Base-by-base conservation (phyloP, 2,113 vertebrate genomes). In the Himantopus leucocephalus region DNA sequence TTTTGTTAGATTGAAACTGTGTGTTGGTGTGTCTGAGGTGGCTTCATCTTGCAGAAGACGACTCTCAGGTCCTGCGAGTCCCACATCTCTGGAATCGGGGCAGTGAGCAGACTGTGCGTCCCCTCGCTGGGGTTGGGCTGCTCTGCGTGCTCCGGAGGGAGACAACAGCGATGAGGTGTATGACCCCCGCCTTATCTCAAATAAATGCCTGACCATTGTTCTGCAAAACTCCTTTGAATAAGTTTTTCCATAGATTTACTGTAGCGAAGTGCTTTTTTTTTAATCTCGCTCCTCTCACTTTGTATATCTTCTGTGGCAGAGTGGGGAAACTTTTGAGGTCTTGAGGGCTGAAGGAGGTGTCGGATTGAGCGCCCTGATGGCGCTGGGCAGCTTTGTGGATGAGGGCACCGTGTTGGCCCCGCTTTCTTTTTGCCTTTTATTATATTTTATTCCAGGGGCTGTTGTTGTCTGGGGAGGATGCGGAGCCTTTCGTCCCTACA, bases 31-130 rank as follows among this genome's bases (percentile, higher is more conserved):
- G 9, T 48, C 2, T 8, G 60, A 45, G 53, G 58, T 34, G 56
- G 15, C 22, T 63, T 58, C 2, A 0, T 17, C 32, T 30, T 64
- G 53, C 8, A 4, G 84, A 32, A 48, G 75, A 7, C 7, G 56
- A 0, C 29, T 41, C 4, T 1, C 9, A 1, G 63, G 5, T 74
- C 55, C 66, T 32, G 48, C 3, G 4, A 43, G 50, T 12, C 6
- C 37, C 50, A 0, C 1, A 0, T 32, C 27, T 14, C 37, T 29
- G 59, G 37, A 41, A 43, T 32, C 10, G 1, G 0, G 2, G 43
- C 2, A 6, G 19, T 1, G 66, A 71, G n/a, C 34, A 1, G 12
- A 29, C 22, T 41, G 64, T 20, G 56, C 15, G 10, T 5, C 24
- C 37, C 29, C 11, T 48, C 3, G 2, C 18, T 12, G 37, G 41